Evolutionary conservation across 2,888 invertebrate species (phyloP).

Genomic region (Anodontia alba): DNA sequence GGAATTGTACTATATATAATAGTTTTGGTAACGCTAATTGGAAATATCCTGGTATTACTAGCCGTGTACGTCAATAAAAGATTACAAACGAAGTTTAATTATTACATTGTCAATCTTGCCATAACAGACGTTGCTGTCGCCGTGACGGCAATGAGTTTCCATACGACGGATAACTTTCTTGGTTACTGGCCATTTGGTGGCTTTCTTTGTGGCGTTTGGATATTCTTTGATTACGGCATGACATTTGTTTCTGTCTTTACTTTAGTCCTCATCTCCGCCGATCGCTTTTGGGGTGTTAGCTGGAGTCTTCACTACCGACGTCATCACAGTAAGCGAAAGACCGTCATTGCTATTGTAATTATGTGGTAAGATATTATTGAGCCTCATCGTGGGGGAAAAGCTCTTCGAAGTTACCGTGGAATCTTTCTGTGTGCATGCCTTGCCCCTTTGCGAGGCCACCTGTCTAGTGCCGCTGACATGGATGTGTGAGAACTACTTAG

Average conservation of each 20-base stretch:
- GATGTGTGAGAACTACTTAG: too few relatives aligned
- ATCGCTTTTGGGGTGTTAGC: constrained; percentile 78
- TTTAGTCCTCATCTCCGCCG: constrained; percentile 80
- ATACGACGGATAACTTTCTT: constrained; percentile 78
- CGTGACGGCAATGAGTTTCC: constrained; percentile 82
- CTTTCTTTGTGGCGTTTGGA: constrained; percentile 82
- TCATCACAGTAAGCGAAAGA: constrained; percentile 71
- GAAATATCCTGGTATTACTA: constrained; percentile 81
- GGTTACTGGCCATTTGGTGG: constrained; percentile 83
- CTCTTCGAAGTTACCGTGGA: too few relatives aligned
- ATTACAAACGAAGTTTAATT: constrained; percentile 82
- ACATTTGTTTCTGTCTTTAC: constrained; percentile 84
- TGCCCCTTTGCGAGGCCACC: neutral
- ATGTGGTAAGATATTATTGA: constrained; percentile 67
- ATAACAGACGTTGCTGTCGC: constrained; percentile 82
- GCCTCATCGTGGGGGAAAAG: too few relatives aligned
- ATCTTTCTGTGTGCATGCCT: constrained; percentile 34
- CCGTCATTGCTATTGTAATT: constrained; percentile 53
- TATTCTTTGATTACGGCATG: constrained; percentile 84
- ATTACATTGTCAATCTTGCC: constrained; percentile 73
- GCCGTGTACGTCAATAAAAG: constrained; percentile 79
- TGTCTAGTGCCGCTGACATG: too few relatives aligned
- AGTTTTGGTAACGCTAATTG: constrained; percentile 73
- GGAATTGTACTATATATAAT: constrained; percentile 68
- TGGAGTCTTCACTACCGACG: constrained; percentile 74